Conservation (phyloP, 35 echinoderm and acorn worm species). For the Ophiothrix spiculata region DNA sequence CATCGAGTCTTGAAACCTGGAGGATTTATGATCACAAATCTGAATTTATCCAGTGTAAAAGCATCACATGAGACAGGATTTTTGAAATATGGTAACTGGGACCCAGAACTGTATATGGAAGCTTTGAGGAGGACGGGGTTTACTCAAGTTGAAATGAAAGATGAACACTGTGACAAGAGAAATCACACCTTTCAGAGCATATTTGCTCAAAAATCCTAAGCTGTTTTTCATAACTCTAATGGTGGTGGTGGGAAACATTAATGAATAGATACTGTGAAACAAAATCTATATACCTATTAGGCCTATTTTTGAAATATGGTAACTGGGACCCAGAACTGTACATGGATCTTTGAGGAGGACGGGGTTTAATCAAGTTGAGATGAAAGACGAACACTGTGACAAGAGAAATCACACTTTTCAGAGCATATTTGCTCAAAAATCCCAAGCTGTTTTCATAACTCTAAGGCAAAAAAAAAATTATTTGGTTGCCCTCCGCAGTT, state of each 20-base stretch:
- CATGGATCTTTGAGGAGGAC: slow-evolving; percentile 39
- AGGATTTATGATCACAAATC: slow-evolving; percentile 60
- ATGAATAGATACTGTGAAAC: too few relatives aligned
- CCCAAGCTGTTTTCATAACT: too few relatives aligned
- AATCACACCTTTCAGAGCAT: slow-evolving; percentile 24
- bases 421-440: slow-evolving; percentile 34
- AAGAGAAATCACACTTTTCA: slow-evolving; percentile 12
- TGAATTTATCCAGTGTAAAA: slow-evolving; percentile 11
- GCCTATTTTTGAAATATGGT: slow-evolving; percentile 19
- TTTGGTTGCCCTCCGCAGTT: too few relatives aligned
- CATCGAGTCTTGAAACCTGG: slow-evolving; percentile 63
- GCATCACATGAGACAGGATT: slow-evolving; percentile 11
- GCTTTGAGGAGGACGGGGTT: slow-evolving; percentile 43
- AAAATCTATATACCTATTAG: too few relatives aligned
- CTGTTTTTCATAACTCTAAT: too few relatives aligned
- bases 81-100: slow-evolving; percentile 10
- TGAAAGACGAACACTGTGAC: slow-evolving; percentile 20
- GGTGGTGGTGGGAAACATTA: too few relatives aligned
- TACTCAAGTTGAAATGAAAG: slow-evolving; percentile 46
- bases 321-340: slow-evolving; percentile 41
- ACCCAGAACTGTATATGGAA: slow-evolving; percentile 62
- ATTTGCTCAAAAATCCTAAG: slow-evolving; percentile 29
- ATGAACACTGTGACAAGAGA: not conserved
- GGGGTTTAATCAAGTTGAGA: slow-evolving; percentile 55
- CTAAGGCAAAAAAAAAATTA: too few relatives aligned